Base-by-base conservation (phyloP, 2,113 vertebrate species). In the Oncorhynchus nerka region DNA sequence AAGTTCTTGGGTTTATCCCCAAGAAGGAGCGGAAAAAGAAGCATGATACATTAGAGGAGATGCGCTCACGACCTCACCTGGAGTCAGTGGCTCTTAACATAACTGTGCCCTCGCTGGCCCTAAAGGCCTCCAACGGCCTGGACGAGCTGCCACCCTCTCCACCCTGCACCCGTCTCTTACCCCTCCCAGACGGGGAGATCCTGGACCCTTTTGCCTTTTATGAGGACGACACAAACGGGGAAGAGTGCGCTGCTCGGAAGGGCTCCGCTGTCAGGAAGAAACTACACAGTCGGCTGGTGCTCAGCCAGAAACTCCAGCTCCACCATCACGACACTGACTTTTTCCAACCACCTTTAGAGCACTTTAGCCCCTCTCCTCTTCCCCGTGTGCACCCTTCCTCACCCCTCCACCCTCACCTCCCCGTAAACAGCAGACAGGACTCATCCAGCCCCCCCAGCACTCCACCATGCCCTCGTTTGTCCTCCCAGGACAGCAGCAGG, bases 1-100 rank as follows among this genome's bases (percentile, higher is more conserved):
- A 99, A 91, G 98, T 99, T 87, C 97, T 99, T 81, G 98, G 98
- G 86, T 99, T 99, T 89, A 97, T 99, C 93, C 98, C 98, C 79
- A 99, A 99, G 93, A 99, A 99, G 91, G 98, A 99, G 91, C 95
- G 98, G 84, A 99, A 99, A 94, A 99, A 99, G 95, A 99, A 99
- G 92, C 97, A 96, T 73, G 98, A 99, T 79, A 91, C 95, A 77
- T 84, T 97, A 92, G 97, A 99, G 81, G 97, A 99, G 62, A 95
- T 96, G 69, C 97, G 96, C 85, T 92, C 93, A 68, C 92, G 95
- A 86, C 94, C 95, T 87, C 97, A 96, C 85, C 93, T 97, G 94
- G 96, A 99, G 92, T 94, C 95, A 48, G 93, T 99, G 90, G 97
- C 97, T 73, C 95, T 99, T 79, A 97, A 98, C 91, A 95, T 99